Evolutionary conservation across 2,797 vertebrate species (phyloP), one percentile per base, ranked within the genome.

Genomic region (Coendou prehensilis): DNA sequence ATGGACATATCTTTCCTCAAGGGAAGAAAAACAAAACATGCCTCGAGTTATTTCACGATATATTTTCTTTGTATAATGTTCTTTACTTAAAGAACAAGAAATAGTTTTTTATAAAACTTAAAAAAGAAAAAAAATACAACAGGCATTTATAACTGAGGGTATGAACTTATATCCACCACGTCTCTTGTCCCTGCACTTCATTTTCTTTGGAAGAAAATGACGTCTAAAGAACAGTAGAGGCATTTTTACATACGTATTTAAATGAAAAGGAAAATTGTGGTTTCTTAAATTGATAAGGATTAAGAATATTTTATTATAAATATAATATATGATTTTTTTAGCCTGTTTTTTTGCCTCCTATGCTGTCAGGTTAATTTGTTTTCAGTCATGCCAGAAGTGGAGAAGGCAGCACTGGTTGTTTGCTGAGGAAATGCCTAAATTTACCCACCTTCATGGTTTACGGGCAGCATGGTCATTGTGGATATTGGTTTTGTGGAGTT

Each of bases 1-100:
- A 98, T 96, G 98, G 98, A 98, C 97, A 95, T 67, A 91, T 95
- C 88, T 98, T 98, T 98, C 96, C 97, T 98, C 98, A 98, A 97
- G 98, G 97, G 98, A 89, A 50, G 81, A 63, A 23, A 71, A n/a
- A 92, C 20, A 83, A 83, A 22, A 73, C 93, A 98, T 91, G 98
- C 98, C 98, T 98, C 98, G 98, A 98, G 98, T 98, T 98, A 98
- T 98, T 99, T 98, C 98, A 98, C 98, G 98, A 98, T 99, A 99
- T 99, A 98, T 98, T 99, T 99, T 99, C 98, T 99, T 99, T 99
- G 98, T 99, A 99, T 98, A 98, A 99, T 98, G 98, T 98, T 99
- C 99, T 99, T 99, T 99, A 98, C 98, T 98, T 98, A 98, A 99
- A 97, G 98, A 98, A 98, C 98, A 98, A 97, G 97, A 99, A 99